Percentiles rank a stretch among this genome's conserved stretches.
Evolutionary conservation across 2,113 vertebrate species (phyloP).

Genomic region (Oxyura jamaicensis): DNA sequence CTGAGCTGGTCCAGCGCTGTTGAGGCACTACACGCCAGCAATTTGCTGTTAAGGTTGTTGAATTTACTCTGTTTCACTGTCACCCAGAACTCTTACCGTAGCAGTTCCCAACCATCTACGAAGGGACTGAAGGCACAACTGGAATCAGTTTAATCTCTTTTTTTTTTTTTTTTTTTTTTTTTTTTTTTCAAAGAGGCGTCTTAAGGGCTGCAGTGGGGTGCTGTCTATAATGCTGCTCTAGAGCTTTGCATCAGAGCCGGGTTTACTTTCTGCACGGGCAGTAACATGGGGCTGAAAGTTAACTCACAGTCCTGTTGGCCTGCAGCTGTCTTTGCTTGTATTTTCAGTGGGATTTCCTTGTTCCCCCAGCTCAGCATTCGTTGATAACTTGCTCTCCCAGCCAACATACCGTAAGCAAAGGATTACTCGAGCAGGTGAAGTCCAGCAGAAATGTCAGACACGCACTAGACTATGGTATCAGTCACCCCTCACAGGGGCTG

Average conservation of each 20-base stretch:
- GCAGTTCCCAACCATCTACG: not conserved
- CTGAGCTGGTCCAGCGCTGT: not conserved
- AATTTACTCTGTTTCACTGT: not conserved
- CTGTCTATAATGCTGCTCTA: not conserved
- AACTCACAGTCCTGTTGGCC: fast-evolving
- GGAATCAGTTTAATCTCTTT: not conserved
- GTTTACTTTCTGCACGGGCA: not conserved
- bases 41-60: fast-evolving
- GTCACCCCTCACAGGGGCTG: not conserved
- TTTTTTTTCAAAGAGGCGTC: not conserved
- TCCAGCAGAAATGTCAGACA: not conserved
- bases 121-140: fast-evolving
- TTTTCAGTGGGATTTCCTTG: not conserved
- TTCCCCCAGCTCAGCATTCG: not conserved
- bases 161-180: not conserved
- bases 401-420: not conserved
- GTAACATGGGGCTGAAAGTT: not conserved
- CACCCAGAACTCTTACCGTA: not conserved
- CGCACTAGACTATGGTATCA: not conserved
- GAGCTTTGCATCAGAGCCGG: not conserved
- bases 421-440: not conserved
- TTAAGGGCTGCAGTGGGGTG: not conserved
- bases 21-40: not conserved
- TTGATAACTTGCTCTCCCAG: not conserved
- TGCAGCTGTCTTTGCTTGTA: not conserved